Evolutionary conservation across 2,797 vertebrate species (phyloP), one percentile per base, ranked within the genome.

Genomic region (Catamblyrhynchus diadema): DNA sequence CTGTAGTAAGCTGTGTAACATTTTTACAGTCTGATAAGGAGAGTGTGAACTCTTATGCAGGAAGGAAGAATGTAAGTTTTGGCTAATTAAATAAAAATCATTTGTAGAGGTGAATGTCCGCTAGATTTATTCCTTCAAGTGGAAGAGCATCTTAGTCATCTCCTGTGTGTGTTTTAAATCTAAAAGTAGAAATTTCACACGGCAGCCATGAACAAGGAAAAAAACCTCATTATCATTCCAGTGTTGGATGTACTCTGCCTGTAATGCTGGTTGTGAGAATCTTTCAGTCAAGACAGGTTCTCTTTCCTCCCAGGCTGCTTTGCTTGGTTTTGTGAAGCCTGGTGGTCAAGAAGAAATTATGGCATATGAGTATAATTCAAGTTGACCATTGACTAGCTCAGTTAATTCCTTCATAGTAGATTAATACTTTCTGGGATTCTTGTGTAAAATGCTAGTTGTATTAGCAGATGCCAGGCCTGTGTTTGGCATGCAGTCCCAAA

Each of bases 161-260:
- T 77, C 22, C 25, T 3, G 0, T 44, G 9, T 14, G 11, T 60
- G 5, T 71, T 70, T 54, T 74, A 59, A 62, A 39, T 57, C 24
- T 60, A 35, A 64, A 74, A 28, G 18, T 12, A 57, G 48, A 57
- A 41, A 48, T 85, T 57, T 17, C 57, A 45, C 20, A 17, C 21
- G 27, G 61, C 47, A 78, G 39, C 42, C 11, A 8, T 22, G 30
- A 81, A 35, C 27, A 62, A 77, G 23, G 3, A 1, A 61, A 51
- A 59, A 69, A 3, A 0, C 1, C 12, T 65, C 1, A 0, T 9
- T 91, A 8, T 32, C 13, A 8, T 70, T n/a, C 20, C 33, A 28
- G 18, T 57, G 24, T 66, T 54, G 51, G 11, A 33, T 50, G 14
- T 81, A 9, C 23, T 44, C 45, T 44, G 32, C 42, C 54, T 73